phyloP scores from a whole-genome alignment of 2,888 invertebrate species.

The Hemithea aestivaria region DNA sequence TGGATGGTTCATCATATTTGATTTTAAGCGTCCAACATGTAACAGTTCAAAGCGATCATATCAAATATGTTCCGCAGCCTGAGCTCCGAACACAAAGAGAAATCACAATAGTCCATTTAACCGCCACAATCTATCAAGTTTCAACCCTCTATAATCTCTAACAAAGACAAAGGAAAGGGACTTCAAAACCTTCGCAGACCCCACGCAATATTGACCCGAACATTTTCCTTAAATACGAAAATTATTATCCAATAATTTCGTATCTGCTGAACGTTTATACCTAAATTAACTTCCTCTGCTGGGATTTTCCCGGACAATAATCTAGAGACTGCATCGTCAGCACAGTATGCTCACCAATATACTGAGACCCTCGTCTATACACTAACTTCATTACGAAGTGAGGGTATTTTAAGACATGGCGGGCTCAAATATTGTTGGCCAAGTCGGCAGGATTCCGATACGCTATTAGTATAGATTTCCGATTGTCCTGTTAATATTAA shows the following conservation, averaged over 20 bases:
- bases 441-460: slow-evolving; percentile 35
- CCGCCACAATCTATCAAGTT: slow-evolving; percentile 18
- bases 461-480: slow-evolving; percentile 56
- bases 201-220: slow-evolving; percentile 12
- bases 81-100: slow-evolving; percentile 12
- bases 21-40: background rate
- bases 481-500: slow-evolving; percentile 45
- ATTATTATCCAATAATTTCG: slow-evolving; percentile 32
- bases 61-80: slow-evolving; percentile 8
- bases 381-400: slow-evolving; percentile 6
- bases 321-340: slow-evolving; percentile 55
- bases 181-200: slow-evolving; percentile 16
- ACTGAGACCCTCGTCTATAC: slow-evolving; percentile 22
- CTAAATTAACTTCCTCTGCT: slow-evolving; percentile 50
- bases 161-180: slow-evolving; percentile 17
- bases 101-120: slow-evolving; percentile 13
- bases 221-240: slow-evolving; percentile 25
- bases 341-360: slow-evolving; percentile 32
- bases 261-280: slow-evolving; percentile 42
- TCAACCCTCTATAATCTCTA: slow-evolving; percentile 15
- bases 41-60: slow-evolving; percentile 8
- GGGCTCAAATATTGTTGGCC: slow-evolving; percentile 32
- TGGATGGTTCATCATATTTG: too few species aligned
- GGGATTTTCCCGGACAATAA: slow-evolving; percentile 53
- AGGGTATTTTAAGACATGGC: slow-evolving; percentile 4